Evolutionary conservation across 1,140 invertebrate genomes (phyloP).

Genomic region (Drosophila leontia): DNA sequence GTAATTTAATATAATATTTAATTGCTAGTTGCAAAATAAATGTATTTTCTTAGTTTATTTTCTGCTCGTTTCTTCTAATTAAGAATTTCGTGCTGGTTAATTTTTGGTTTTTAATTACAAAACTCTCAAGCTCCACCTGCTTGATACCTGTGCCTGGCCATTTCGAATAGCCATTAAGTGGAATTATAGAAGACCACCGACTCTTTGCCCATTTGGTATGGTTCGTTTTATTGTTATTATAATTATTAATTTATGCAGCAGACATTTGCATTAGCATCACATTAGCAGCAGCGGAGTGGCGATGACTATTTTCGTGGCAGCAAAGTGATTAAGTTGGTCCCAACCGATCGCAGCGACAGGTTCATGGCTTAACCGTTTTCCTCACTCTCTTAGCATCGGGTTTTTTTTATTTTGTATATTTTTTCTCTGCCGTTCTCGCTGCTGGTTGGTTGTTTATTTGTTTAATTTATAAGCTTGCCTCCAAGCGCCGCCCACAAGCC

Average conservation of each 20-base stretch:
- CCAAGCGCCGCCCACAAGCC: slow-evolving; percentile 66
- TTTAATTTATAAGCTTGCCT: slow-evolving; percentile 72
- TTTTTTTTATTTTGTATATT: slow-evolving; percentile 6
- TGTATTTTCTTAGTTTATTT: neutral
- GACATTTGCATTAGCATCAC: slow-evolving; percentile 75
- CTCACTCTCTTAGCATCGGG: neutral
- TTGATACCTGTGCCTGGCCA: neutral
- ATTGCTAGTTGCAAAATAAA: too few relatives aligned
- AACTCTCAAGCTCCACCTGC: neutral
- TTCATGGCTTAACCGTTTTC: slow-evolving; percentile 27
- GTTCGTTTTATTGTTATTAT: slow-evolving; percentile 65
- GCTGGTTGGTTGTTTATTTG: slow-evolving; percentile 71
- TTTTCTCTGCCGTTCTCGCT: slow-evolving; percentile 15
- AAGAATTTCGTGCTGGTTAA: slow-evolving; percentile 6
- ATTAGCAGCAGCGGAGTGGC: slow-evolving; percentile 42
- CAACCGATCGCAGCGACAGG: slow-evolving; percentile 45
- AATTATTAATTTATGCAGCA: slow-evolving; percentile 82
- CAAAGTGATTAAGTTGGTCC: slow-evolving; percentile 45
- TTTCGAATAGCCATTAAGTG: slow-evolving; percentile 50
- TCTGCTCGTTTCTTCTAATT: neutral
- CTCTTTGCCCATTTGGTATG: slow-evolving; percentile 7
- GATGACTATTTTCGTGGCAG: slow-evolving; percentile 47
- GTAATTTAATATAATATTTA: too few relatives aligned
- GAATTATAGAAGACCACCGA: slow-evolving; percentile 32
- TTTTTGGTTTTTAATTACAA: neutral